Conservation (phyloP, 2,113 vertebrate genomes). For the Myotis davidii region DNA sequence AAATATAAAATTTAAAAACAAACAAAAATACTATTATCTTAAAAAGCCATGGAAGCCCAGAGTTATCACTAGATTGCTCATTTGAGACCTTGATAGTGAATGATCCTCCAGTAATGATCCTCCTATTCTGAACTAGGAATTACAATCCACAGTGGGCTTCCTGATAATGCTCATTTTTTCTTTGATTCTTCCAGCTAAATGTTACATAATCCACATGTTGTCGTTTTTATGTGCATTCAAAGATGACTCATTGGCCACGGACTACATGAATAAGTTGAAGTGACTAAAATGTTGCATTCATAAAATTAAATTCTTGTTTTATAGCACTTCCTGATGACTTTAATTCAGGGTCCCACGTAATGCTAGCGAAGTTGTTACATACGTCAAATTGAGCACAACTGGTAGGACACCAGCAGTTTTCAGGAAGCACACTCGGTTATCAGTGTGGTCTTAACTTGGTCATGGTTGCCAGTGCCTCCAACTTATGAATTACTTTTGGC, state of each 20-base stretch:
- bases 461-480: constrained; percentile 43
- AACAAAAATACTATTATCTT: neutral
- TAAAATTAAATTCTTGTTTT: neutral
- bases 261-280: neutral
- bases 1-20: neutral
- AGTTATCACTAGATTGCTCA: neutral
- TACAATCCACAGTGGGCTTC: neutral
- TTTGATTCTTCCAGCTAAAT: neutral
- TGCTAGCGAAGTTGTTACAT: neutral
- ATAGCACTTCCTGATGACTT: neutral
- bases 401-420: neutral
- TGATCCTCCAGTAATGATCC: neutral
- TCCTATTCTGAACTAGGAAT: neutral
- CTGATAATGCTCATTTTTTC: neutral
- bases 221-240: neutral
- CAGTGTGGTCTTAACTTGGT: neutral
- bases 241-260: neutral
- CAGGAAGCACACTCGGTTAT: constrained; percentile 50
- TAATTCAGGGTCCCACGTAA: neutral
- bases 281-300: neutral
- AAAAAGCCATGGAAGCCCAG: neutral
- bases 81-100: neutral
- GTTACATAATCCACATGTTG: neutral
- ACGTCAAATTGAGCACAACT: neutral
- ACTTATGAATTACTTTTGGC: constrained; percentile 37